Conservation (phyloP, 2,797 vertebrate genomes). For the Sternarchorhynchus goeldii region DNA sequence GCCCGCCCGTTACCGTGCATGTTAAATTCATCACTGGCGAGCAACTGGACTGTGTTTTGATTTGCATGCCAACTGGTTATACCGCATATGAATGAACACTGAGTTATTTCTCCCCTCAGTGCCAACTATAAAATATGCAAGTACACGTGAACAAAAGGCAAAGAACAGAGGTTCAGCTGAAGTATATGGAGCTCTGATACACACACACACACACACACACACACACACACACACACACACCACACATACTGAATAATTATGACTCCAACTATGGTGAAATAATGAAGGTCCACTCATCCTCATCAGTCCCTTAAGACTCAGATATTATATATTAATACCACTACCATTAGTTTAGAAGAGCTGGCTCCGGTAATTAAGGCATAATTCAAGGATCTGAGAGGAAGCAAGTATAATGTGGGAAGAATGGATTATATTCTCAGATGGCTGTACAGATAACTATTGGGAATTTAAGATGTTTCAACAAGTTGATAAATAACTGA, state of each 20-base stretch:
- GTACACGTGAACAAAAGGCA: too few species aligned
- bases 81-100: too few species aligned
- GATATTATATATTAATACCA: conserved; percentile 44
- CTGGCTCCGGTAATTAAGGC: conserved; percentile 41
- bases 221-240: conserved; percentile 10
- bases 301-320: conserved; percentile 42
- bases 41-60: too few species aligned
- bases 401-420: not conserved
- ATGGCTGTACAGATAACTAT: not conserved
- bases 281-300: conserved; percentile 37
- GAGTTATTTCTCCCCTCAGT: too few species aligned
- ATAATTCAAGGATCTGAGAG: conserved; percentile 48
- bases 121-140: too few species aligned
- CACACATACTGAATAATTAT: conserved; percentile 58
- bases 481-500: not conserved
- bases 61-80: too few species aligned
- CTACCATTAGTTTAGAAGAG: conserved; percentile 43
- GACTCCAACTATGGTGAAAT: conserved; percentile 21
- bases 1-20: too few species aligned
- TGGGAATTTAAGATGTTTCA: not conserved
- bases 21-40: too few species aligned
- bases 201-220: not conserved
- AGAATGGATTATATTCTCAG: not conserved
- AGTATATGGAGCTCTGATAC: not conserved
- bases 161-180: not conserved